Conservation (phyloP, 2,113 vertebrate genomes). For the human region GRCh38 chr4:26602001-26602500, state of each 20-base stretch:
- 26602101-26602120: neutral
- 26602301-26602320: neutral
- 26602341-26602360: neutral
- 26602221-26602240: conserved; percentile 32
- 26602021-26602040: neutral
- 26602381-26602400: neutral
- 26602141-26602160: neutral
- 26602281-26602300: neutral
- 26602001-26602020: neutral
- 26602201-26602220: conserved; percentile 27
- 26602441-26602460: no score
- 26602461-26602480: no score
- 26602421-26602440: neutral
- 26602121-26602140: neutral
- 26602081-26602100: neutral
- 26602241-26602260: neutral
- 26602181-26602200: neutral
- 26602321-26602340: neutral
- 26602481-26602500: no score
- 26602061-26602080: neutral
- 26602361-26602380: neutral
- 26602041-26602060: neutral
- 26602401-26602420: neutral
- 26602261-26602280: neutral
- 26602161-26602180: neutral